phyloP scores from a whole-genome alignment of 2,888 invertebrate species.

The Epirrhoe alternata region DNA sequence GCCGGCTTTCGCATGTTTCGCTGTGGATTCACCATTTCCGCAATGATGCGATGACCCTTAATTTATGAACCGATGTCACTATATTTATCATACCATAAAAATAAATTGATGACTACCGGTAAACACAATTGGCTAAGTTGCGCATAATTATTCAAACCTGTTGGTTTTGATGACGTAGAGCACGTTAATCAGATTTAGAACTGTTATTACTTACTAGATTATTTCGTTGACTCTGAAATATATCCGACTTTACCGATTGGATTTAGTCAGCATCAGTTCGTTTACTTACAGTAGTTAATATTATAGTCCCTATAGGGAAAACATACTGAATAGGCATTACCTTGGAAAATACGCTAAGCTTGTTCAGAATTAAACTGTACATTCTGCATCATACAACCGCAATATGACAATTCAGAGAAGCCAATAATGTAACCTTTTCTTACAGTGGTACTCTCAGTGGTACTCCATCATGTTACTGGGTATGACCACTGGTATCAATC shows the following conservation, averaged over 20 bases:
- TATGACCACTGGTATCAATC: neutral
- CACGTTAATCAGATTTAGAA: neutral
- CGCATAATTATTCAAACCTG: neutral
- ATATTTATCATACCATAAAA: neutral
- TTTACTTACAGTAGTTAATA: neutral
- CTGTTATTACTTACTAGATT: neutral
- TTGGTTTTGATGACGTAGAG: neutral
- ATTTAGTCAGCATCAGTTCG: neutral
- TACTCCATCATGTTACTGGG: neutral
- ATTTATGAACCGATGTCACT: conserved; percentile 4
- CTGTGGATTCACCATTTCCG: conserved; percentile 64
- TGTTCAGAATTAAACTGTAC: conserved; percentile 8
- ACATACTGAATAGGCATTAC: conserved; percentile 14
- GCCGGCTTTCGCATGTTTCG: conserved; percentile 28
- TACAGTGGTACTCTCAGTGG: neutral
- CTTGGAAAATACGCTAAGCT: conserved; percentile 26
- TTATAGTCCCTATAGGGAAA: conserved; percentile 27
- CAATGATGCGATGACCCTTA: conserved; percentile 11
- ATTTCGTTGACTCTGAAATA: neutral
- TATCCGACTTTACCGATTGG: too few species aligned
- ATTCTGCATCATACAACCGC: conserved; percentile 18
- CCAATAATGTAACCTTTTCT: neutral
- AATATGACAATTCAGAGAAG: conserved; percentile 10
- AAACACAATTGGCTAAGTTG: neutral
- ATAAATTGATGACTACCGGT: neutral